These are phyloP conservation scores for Alligator mississippiensis DNA, from an alignment of 2,113 vertebrate species.

Conservation along the genomic window DNA sequence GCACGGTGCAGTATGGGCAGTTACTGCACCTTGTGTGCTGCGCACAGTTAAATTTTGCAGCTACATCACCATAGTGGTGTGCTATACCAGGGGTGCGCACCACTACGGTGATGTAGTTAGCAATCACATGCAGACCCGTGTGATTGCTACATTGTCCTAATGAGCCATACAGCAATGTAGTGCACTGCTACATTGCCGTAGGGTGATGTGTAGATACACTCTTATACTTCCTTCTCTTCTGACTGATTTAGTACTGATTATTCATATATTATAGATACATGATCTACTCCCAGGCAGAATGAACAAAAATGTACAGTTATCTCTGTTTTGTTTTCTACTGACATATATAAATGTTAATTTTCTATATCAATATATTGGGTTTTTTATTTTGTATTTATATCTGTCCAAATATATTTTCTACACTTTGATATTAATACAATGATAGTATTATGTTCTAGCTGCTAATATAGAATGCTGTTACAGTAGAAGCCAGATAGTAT, in stretches of 20 bases:
- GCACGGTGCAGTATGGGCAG: too few relatives aligned
- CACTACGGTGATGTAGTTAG: too few relatives aligned
- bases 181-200: too few relatives aligned
- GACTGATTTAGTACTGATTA: background rate
- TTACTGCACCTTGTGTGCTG: too few relatives aligned
- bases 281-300: background rate
- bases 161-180: too few relatives aligned
- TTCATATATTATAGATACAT: background rate
- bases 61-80: too few relatives aligned
- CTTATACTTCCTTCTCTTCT: background rate
- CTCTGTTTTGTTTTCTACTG: background rate
- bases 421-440: background rate
- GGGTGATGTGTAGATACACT: too few relatives aligned
- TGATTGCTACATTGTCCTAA: too few relatives aligned
- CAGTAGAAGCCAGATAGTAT: background rate
- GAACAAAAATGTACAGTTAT: background rate
- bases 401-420: background rate
- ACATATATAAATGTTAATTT: background rate
- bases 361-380: background rate
- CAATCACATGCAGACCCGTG: too few relatives aligned
- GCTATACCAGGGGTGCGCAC: too few relatives aligned
- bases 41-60: too few relatives aligned
- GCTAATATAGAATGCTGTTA: background rate
- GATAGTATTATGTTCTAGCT: background rate
- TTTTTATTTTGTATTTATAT: background rate